phyloP scores from a whole-genome alignment of 2,113 vertebrate species.

The human (Homo sapiens) region GRCh38 chr3:16796501-16797000 shows the following conservation, averaged over 20 bases:
- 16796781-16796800: neutral
- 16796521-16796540: neutral
- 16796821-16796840: neutral
- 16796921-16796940: neutral
- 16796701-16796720: neutral
- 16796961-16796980: neutral
- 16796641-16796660: neutral
- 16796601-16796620: slow-evolving; percentile 38
- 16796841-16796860: too few relatives aligned
- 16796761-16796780: neutral
- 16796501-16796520: neutral
- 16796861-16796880: neutral
- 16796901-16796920: neutral
- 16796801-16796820: neutral
- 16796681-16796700: slow-evolving; percentile 5
- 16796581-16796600: neutral
- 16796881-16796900: neutral
- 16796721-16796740: neutral
- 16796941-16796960: neutral
- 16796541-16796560: neutral
- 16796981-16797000: neutral
- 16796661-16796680: neutral
- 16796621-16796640: neutral
- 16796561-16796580: neutral
- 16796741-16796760: neutral